Evolutionary conservation across 1,140 invertebrate genomes (phyloP), one percentile per base, ranked within the genome.

Genomic region (Melitaea cinxia): DNA sequence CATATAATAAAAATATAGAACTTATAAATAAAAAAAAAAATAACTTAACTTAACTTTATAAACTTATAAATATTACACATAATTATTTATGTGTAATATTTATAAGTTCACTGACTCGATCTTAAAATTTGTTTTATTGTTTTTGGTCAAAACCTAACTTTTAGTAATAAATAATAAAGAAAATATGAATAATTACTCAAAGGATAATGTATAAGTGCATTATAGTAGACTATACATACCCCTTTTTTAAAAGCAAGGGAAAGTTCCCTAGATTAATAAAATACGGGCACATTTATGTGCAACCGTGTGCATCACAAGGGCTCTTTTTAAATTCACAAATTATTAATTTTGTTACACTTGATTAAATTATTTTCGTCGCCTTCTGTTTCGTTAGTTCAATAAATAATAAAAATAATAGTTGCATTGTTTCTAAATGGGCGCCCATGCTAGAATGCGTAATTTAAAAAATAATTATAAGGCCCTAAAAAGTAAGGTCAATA

Each of bases 271-370:
- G 19, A 21, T 45, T 1, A n/a, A n/a, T n/a, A 47, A 47, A 47
- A 47, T 47, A 19, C 42, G 42, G 19, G 42, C 6, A 47, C n/a
- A 47, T 47, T 47, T 19, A 47, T 47, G 42, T 47, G 42, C 42
- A 47, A n/a, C 21, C 42, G n/a, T 47, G 42, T 23, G 42, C 12
- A 23, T 1, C 15, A 10, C 0, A 15, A 14, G n/a, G 37, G 15
- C 5, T 1, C 9, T 42, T 42, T 9, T 42, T 42, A 14, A 42
- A 17, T 6, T 19, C 17, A 1, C 12, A 1, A 42, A 42, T 42
- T 17, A 17, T 4, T 5, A 1, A 9, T 14, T 42, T 15, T 5
- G 6, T 15, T 17, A 6, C 37, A 6, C 9, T 14, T 42, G 9
- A 1, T n/a, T 9, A 17, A 42, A 17, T 42, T 7, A 15, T 42